Conservation (phyloP, 2,113 vertebrate genomes). For the Anarhynchus alexandrinus region DNA sequence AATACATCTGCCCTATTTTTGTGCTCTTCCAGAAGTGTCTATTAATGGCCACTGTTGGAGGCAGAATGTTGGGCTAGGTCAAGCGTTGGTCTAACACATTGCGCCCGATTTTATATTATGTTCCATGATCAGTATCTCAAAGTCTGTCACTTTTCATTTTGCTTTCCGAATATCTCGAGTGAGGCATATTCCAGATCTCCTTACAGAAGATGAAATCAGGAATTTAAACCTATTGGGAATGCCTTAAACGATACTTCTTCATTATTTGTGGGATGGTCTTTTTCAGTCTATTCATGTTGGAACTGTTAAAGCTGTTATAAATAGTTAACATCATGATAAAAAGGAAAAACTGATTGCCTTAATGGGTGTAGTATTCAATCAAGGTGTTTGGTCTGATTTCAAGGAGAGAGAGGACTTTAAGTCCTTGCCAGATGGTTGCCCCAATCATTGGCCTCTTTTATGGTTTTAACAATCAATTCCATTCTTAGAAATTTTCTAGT, state of each 20-base stretch:
- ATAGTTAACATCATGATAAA: background rate
- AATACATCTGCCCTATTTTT: background rate
- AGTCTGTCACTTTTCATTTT: background rate
- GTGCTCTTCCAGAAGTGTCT: background rate
- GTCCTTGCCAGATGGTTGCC: background rate
- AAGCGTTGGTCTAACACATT: accelerated
- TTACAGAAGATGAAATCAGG: background rate
- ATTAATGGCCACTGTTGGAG: background rate
- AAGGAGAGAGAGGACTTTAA: background rate
- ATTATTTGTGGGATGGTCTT: background rate
- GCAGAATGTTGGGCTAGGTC: background rate
- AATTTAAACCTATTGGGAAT: background rate
- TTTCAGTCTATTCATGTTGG: background rate
- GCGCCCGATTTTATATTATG: background rate
- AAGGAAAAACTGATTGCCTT: background rate
- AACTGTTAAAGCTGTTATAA: background rate
- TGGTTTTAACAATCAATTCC: background rate
- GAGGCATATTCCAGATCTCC: background rate
- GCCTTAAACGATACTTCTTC: background rate
- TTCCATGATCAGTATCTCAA: background rate
- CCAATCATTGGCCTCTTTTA: background rate
- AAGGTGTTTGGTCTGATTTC: background rate
- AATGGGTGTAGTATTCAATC: background rate
- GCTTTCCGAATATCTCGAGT: background rate
- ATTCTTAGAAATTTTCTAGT: background rate